Evolutionary conservation across 2,797 vertebrate genomes (phyloP).

Genomic region (Hephaestus fuliginosus): DNA sequence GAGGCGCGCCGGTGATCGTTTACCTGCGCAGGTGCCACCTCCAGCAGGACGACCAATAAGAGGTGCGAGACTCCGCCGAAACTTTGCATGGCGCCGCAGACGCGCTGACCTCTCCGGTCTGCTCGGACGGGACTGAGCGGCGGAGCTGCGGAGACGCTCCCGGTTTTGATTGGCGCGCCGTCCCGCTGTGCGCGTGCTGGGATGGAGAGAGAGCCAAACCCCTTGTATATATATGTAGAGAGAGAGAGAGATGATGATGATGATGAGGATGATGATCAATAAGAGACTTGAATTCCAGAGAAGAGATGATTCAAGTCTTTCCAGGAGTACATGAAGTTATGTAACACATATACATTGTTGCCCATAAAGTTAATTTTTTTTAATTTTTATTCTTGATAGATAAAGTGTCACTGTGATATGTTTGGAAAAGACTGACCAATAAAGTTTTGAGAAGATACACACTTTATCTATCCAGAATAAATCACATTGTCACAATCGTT

Average conservation of each 20-base stretch:
- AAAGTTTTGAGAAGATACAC: too few relatives aligned
- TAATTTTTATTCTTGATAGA: too few relatives aligned
- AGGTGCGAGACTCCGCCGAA: constrained; percentile 42
- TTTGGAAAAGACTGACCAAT: too few relatives aligned
- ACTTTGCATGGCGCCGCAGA: constrained; percentile 51
- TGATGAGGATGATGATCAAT: background rate
- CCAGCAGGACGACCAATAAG: constrained; percentile 54
- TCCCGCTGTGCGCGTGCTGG: constrained; percentile 29
- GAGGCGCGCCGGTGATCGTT: too few relatives aligned
- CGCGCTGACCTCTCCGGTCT: background rate
- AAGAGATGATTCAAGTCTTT: background rate
- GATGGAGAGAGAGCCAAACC: constrained; percentile 1
- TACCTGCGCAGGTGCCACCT: constrained; percentile 75
- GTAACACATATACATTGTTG: too few relatives aligned
- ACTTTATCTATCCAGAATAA: too few relatives aligned
- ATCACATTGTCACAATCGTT: too few relatives aligned
- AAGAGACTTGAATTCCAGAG: fast-evolving
- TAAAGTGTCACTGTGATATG: too few relatives aligned
- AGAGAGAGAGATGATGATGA: too few relatives aligned
- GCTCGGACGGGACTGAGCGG: background rate
- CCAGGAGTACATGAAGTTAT: too few relatives aligned
- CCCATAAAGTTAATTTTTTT: too few relatives aligned
- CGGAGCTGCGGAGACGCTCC: background rate
- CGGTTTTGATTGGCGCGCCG: constrained; percentile 25
- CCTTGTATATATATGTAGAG: background rate